Evolutionary conservation across 2,888 invertebrate genomes (phyloP).

Genomic region (Agrilus mali): DNA sequence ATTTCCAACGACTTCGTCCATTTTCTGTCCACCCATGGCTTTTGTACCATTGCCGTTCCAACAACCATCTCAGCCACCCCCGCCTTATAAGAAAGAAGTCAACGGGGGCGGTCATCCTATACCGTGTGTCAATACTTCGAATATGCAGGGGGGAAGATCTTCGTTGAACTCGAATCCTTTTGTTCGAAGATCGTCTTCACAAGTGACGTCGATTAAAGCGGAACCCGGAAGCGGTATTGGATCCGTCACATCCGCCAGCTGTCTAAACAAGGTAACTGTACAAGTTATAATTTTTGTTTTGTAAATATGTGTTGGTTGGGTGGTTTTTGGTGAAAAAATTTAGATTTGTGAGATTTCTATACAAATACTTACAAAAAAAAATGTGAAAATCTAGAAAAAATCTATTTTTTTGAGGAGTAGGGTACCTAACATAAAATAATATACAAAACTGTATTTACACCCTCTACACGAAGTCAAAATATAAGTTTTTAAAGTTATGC

Average conservation of each 20-base stretch:
- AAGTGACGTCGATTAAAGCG: slow-evolving; percentile 41
- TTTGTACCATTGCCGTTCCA: slow-evolving; percentile 24
- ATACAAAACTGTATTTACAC: too few species aligned
- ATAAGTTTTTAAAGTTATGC: too few species aligned
- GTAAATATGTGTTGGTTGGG: too few species aligned
- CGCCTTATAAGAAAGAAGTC: neutral
- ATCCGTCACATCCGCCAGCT: slow-evolving; percentile 33
- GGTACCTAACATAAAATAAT: too few species aligned
- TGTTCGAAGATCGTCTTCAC: slow-evolving; percentile 35
- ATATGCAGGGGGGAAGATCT: neutral
- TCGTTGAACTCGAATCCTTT: neutral
- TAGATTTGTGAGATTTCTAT: too few species aligned
- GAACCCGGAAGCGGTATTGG: slow-evolving; percentile 40
- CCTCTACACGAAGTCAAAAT: too few species aligned
- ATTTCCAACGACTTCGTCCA: slow-evolving; percentile 36
- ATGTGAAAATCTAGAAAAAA: too few species aligned
- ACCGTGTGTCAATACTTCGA: too few species aligned
- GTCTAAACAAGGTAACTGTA: slow-evolving; percentile 28
- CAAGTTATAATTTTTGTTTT: too few species aligned
- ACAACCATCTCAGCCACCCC: slow-evolving; percentile 16
- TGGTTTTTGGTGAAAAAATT: too few species aligned
- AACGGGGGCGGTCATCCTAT: neutral
- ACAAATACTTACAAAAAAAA: too few species aligned
- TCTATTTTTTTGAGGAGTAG: too few species aligned
- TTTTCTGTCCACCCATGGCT: slow-evolving; percentile 48